Base-by-base conservation (phyloP, 2,797 vertebrate species). In the Semaprochilodus insignis region DNA sequence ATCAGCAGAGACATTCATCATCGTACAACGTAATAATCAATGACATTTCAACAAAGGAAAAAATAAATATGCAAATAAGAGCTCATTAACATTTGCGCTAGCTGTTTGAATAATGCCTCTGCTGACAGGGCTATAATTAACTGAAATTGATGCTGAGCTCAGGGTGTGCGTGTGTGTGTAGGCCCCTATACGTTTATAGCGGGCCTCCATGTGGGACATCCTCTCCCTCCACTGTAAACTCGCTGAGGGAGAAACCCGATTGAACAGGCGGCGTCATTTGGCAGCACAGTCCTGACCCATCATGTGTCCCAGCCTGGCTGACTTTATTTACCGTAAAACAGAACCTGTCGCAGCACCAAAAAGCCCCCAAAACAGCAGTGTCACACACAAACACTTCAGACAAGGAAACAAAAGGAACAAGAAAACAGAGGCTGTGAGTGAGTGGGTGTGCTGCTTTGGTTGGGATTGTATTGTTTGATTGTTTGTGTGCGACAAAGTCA, bases 11-110 rank as follows among this genome's bases (percentile, higher is more conserved):
- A 95, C 96, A 99, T 99, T 98, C 96, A 98, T 99, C 97, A 99
- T 97, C 95, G 95, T 97, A 97, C 96, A 97, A 97, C 95, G 94
- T 97, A 98, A 98, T 99, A 98, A 99, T 98, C 97, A 98, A 98
- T 98, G 98, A 97, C 98, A 98, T 99, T 99, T 99, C 95, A 97
- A 99, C 98, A 99, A 99, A 99, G 96, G 95, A 96, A 97, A 97
- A 97, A 97, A 97, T 96, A 97, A 98, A 99, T 97, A 99, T 99
- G 98, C 98, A 99, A 99, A 99, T 99, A 96, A 96, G 96, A 94
- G 92, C 96, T 99, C 97, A 99, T 99, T 99, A 99, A 98, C 98
- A 99, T 99, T 99, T 99, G 96, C 95, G 97, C 96, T 96, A 94
- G 96, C 96, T 97, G 96, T 98, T 97, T 98, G 96, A 99, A 97